A percentile compares a stretch with the other conserved stretches of the same genome.
phyloP scores from a whole-genome alignment of 2,888 invertebrate species.

The Callyntrura sp. region DNA sequence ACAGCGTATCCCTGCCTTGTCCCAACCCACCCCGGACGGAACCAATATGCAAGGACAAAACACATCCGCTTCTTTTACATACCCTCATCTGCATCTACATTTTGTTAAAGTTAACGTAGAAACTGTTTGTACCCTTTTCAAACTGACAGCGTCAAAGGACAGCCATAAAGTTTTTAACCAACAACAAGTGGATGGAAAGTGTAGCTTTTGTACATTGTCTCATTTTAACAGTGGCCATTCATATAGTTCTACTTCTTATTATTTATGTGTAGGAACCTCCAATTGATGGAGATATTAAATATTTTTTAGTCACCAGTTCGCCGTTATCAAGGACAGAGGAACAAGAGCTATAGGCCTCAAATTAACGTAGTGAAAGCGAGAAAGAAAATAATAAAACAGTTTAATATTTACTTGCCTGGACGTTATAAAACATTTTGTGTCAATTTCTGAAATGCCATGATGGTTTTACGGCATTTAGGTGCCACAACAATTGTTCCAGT shows the following conservation, averaged over 20 bases:
- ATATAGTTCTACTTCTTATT: neutral
- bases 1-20: constrained; percentile 1
- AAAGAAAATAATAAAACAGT: neutral
- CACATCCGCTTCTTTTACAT: constrained; percentile 59
- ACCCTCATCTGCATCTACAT: neutral
- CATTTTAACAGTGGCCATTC: constrained; percentile 42
- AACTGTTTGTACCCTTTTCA: neutral
- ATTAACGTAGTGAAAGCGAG: neutral
- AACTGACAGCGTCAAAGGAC: neutral
- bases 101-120: neutral
- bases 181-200: neutral
- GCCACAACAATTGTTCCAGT: constrained; percentile 78
- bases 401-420: neutral
- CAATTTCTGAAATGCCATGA: constrained; percentile 82
- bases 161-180: neutral
- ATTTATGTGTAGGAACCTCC: neutral
- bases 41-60: constrained; percentile 71
- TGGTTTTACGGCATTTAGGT: constrained; percentile 84
- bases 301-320: neutral
- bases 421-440: neutral
- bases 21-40: constrained; percentile 67
- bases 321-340: neutral
- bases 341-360: neutral
- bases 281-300: neutral
- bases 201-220: neutral